Base-by-base conservation (phyloP, 1,140 invertebrate genomes). In the Aphaenogaster ashmeadi region DNA sequence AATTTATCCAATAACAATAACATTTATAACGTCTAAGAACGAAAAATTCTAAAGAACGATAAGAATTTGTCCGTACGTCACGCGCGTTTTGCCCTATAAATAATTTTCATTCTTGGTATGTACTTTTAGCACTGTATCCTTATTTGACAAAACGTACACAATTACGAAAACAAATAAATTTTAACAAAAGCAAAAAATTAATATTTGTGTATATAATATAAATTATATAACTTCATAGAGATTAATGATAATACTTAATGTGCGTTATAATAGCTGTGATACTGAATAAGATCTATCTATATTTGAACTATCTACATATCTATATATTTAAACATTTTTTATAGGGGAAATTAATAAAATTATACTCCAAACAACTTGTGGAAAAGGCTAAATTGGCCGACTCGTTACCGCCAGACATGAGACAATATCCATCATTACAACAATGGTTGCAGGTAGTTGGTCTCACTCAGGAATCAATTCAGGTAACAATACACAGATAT, bases 401-500 rank as follows among this genome's bases (percentile, higher is more conserved):
- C 7, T 96, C 96, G 74, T 93, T 97, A 92, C 95, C 96, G 92
- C 92, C 95, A 62, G 97, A 97, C 91, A 95, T 97, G 86, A 94
- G 96, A 90, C 96, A 97, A 90, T 96, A 97, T 95, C 97, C 98
- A 47, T 97, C 97, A 67, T 95, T 99, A 92, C 96, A 97, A 93
- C 98, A 99, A 95, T 99, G 99, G 99, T 96, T 99, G 15, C 96
- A 97, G 88, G 98, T 99, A 71, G 99, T 99, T 54, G 98, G 98
- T 58, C 96, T 98, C 27, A 96, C 96, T 58, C 96, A 96, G 87
- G 96, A 97, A 89, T 97, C 97, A 69, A 97, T 98, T 79, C 96
- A 97, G 96, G 97, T 98, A 94, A 78, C 18, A 60, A 71, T 67
- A 52, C 15, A 44, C 4, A 18, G 3, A 69, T 36, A 47, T 52